Conservation (phyloP, 2,797 vertebrate genomes). For the Cichlasoma orientale region DNA sequence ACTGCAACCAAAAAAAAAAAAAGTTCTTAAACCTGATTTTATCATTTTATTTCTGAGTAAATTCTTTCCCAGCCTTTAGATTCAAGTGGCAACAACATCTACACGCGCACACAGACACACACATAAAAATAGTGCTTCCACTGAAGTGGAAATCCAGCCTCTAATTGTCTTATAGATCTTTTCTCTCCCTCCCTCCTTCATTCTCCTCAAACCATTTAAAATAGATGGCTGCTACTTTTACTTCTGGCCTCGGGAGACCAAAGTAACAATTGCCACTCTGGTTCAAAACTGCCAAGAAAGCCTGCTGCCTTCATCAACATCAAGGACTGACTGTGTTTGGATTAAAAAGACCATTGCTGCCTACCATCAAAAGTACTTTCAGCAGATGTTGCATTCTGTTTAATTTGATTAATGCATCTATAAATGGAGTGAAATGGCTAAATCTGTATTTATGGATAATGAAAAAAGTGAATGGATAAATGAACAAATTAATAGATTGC, state of each 20-base stretch:
- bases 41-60: slow-evolving; percentile 4
- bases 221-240: slow-evolving; percentile 56
- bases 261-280: slow-evolving; percentile 58
- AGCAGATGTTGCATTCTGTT: neutral
- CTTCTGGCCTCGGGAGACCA: slow-evolving; percentile 49
- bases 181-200: slow-evolving; percentile 38
- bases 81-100: slow-evolving; percentile 9
- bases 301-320: slow-evolving; percentile 23
- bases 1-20: too few species aligned
- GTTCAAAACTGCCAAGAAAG: slow-evolving; percentile 47
- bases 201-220: slow-evolving; percentile 67
- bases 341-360: slow-evolving; percentile 16
- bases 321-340: slow-evolving; percentile 14
- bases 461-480: neutral
- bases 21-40: neutral
- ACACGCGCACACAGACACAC: neutral
- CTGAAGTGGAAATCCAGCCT: slow-evolving; percentile 57
- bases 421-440: neutral
- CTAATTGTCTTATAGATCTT: slow-evolving; percentile 67
- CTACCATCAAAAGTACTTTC: neutral
- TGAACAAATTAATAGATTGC: slow-evolving; percentile 10
- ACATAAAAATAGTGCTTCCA: slow-evolving; percentile 38
- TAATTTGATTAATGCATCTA: neutral
- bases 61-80: neutral
- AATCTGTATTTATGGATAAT: neutral